These are phyloP conservation scores for Cryptoblepharus egeriae DNA, from an alignment of 2,797 vertebrate genomes.

Conservation along the genomic window DNA sequence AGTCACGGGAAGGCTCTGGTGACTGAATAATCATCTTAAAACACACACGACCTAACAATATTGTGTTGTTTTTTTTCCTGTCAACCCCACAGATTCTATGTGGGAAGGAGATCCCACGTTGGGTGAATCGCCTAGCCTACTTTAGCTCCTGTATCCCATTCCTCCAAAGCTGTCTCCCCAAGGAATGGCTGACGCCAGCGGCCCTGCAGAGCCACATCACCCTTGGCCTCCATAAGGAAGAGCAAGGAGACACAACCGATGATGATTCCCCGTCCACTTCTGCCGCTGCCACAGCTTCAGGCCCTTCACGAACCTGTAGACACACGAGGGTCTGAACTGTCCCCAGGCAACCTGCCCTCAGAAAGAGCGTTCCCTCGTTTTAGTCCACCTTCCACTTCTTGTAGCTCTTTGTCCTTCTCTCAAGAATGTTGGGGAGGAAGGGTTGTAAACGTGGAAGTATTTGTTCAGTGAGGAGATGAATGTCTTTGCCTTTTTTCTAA, in stretches of 20 bases:
- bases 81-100: conserved; percentile 85
- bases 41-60: background rate
- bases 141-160: conserved; percentile 96
- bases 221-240: conserved; percentile 90
- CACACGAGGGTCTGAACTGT: conserved; percentile 87
- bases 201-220: conserved; percentile 94
- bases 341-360: background rate
- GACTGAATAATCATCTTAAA: background rate
- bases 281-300: conserved; percentile 74
- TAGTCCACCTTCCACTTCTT: background rate
- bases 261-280: conserved; percentile 86
- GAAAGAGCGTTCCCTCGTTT: background rate
- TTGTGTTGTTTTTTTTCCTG: background rate
- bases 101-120: conserved; percentile 91
- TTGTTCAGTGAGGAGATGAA: conserved; percentile 10
- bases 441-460: background rate
- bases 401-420: conserved; percentile 2
- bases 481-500: conserved; percentile 45
- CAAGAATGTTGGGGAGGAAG: background rate
- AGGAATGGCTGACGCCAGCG: conserved; percentile 93
- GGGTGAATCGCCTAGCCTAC: conserved; percentile 95
- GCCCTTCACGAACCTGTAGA: conserved; percentile 86
- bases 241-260: conserved; percentile 84
- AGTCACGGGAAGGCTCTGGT: rapidly evolving
- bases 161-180: conserved; percentile 93